A percentile compares a stretch with the other conserved stretches of the same genome.
phyloP scores from a whole-genome alignment of 2,113 vertebrate species.

The Saguinus imperator region DNA sequence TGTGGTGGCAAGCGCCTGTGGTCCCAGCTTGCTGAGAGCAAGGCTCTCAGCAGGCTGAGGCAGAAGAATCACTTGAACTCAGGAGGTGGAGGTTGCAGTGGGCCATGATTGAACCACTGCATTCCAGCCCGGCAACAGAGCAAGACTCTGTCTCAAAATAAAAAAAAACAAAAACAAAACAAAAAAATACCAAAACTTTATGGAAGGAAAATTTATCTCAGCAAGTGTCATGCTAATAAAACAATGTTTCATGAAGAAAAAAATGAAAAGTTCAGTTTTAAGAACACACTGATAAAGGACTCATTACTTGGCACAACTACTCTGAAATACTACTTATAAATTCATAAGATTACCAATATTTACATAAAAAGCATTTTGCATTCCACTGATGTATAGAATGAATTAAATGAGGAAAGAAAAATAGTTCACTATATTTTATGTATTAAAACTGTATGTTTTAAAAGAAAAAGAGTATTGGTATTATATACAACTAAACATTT shows the following conservation, averaged over 20 bases:
- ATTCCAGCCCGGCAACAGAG: no score
- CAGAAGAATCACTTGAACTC: no score
- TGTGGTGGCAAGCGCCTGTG: no score
- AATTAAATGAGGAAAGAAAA: not conserved
- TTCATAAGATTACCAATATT: not conserved
- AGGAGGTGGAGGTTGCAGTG: no score
- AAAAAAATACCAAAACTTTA: not conserved
- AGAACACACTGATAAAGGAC: not conserved
- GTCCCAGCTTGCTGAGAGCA: no score
- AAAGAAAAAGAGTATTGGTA: conserved; percentile 5
- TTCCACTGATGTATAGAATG: not conserved
- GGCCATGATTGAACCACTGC: no score
- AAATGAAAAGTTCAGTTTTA: not conserved
- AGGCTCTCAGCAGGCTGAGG: no score
- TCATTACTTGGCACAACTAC: fast-evolving
- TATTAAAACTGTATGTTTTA: not conserved
- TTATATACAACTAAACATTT: conserved; percentile 78
- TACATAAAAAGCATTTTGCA: no score
- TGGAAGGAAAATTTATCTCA: not conserved
- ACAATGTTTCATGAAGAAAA: not conserved
- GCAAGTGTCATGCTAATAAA: not conserved
- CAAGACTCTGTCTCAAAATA: not conserved
- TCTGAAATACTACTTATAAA: not conserved
- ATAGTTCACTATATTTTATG: not conserved
- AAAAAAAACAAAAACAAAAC: not conserved